Evolutionary conservation across 2,113 vertebrate genomes (phyloP).

Genomic region (Dermatemys mawii): DNA sequence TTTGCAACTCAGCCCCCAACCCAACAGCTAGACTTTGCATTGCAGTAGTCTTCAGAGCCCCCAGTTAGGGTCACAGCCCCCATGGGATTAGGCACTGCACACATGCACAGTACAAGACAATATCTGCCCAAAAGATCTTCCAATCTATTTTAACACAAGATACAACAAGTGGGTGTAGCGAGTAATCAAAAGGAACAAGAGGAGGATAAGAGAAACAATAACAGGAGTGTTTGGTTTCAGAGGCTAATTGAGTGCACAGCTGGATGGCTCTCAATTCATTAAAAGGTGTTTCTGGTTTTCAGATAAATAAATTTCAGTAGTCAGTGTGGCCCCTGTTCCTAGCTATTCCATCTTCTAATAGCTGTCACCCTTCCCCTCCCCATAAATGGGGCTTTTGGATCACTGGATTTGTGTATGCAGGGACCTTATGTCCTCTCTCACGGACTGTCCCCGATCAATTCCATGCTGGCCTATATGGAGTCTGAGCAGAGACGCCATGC

Average conservation of each 20-base stretch:
- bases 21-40: too few species aligned
- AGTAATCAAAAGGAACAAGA: not conserved
- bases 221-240: not conserved
- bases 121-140: not conserved
- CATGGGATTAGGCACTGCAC: not conserved
- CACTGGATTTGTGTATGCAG: not conserved
- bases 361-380: not conserved
- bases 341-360: not conserved
- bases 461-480: not conserved
- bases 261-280: not conserved
- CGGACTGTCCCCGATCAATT: not conserved
- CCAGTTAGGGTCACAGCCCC: not conserved
- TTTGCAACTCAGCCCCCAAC: too few species aligned
- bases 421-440: not conserved
- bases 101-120: not conserved
- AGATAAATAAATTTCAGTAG: not conserved
- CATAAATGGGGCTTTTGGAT: not conserved
- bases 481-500: not conserved
- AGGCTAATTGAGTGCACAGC: not conserved
- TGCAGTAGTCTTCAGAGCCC: too few species aligned
- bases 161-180: not conserved
- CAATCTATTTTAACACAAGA: not conserved
- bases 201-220: not conserved
- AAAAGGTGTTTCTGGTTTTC: not conserved
- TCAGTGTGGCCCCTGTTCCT: not conserved